Percentiles rank a stretch among this genome's conserved stretches.
Evolutionary conservation across 1,140 invertebrate species (phyloP).

Genomic region (Chymomyza costata): DNA sequence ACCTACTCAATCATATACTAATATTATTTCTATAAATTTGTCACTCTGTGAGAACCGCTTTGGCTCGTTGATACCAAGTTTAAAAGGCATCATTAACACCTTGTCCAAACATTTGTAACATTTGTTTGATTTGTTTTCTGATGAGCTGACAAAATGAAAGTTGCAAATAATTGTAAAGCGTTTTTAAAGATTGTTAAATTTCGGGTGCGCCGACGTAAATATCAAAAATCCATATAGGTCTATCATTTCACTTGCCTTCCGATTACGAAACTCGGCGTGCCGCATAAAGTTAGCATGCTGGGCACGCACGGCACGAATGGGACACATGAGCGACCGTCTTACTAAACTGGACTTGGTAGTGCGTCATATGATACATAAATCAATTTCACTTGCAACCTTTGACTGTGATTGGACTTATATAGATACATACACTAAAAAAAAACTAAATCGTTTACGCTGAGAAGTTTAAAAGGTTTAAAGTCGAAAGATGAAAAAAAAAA

Average conservation of each 20-base stretch:
- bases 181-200: slow-evolving; percentile 23
- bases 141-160: slow-evolving; percentile 53
- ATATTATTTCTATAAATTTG: too few species aligned
- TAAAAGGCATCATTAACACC: too few species aligned
- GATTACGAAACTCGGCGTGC: slow-evolving; percentile 22
- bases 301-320: slow-evolving; percentile 13
- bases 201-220: slow-evolving; percentile 8
- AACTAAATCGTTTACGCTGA: too few species aligned
- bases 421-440: too few species aligned
- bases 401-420: too few species aligned
- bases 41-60: too few species aligned
- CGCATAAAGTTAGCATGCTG: slow-evolving; percentile 15
- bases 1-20: too few species aligned
- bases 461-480: too few species aligned
- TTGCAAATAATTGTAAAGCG: slow-evolving; percentile 16
- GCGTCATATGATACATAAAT: slow-evolving; percentile 20
- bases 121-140: slow-evolving; percentile 3
- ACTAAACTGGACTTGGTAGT: neutral
- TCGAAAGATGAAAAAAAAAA: slow-evolving; percentile 40
- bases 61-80: too few species aligned
- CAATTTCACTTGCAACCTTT: slow-evolving; percentile 60
- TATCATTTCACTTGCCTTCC: slow-evolving; percentile 15
- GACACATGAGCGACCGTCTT: too few species aligned
- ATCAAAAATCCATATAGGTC: slow-evolving; percentile 7
- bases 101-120: slow-evolving; percentile 31